phyloP scores from a whole-genome alignment of 2,888 invertebrate genomes.

The Lepidocyrtinus sp. region DNA sequence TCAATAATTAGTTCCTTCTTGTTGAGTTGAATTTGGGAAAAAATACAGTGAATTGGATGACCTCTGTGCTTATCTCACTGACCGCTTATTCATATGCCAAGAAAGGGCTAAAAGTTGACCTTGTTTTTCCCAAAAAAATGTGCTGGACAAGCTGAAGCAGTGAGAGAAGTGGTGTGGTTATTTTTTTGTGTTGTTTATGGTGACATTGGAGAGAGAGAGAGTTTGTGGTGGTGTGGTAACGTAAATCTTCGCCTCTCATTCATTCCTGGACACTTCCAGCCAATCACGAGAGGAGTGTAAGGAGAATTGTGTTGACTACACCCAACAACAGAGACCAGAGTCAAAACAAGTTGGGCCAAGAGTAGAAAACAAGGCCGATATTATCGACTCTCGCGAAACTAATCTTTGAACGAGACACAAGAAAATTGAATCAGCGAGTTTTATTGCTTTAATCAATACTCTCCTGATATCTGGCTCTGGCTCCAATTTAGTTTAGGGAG shows the following conservation, averaged over 20 bases:
- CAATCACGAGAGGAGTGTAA: background rate
- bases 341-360: background rate
- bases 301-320: constrained; percentile 18
- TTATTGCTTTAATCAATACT: no score
- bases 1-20: background rate
- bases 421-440: background rate
- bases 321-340: background rate
- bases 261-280: constrained; percentile 5
- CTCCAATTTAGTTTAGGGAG: no score
- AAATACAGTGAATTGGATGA: background rate
- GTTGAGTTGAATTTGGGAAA: background rate
- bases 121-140: background rate
- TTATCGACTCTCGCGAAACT: background rate
- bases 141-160: background rate
- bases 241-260: constrained; percentile 11
- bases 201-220: background rate
- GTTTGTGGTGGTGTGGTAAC: constrained; percentile 19
- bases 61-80: background rate
- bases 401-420: background rate
- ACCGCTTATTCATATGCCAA: background rate
- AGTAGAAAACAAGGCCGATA: background rate
- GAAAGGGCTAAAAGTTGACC: constrained; percentile 4
- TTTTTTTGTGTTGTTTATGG: constrained; percentile 17
- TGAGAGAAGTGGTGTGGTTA: constrained; percentile 8
- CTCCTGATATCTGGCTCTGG: no score